Base-by-base conservation (phyloP, 1,140 invertebrate genomes). In the Idris sp. region DNA sequence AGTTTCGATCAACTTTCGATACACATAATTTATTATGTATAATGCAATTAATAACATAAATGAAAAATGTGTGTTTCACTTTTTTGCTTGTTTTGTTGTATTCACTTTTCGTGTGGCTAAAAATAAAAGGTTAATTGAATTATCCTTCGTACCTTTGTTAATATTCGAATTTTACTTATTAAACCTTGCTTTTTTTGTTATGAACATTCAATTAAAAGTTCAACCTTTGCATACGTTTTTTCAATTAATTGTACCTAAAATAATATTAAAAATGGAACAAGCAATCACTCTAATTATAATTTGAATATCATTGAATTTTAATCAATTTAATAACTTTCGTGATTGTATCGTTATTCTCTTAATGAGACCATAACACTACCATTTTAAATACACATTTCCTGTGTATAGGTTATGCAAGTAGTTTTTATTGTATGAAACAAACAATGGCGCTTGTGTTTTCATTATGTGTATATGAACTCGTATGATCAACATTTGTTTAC, bases 401-500 rank as follows among this genome's bases (percentile, higher is more conserved):
- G 13, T 5, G n/a, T n/a, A n/a, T n/a, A n/a, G n/a, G 8, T 30
- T 19, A 26, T 36, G 56, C 31, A 35, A 30, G 43, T 46, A 25
- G 19, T 19, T 19, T 48, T 40, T 33, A 49, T 49, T 49, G 44
- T 61, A 35, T 30, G 33, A 48, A 49, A 61, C 56, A 61, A 61
- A 61, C 56, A 61, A 49, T 61, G 15, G 43, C 33, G 35, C 14
- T 61, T 40, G 36, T 61, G 43, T 40, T 61, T 48, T 61, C 43
- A 61, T 46, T 48, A 61, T 26, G 43, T 59, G 22, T 48, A 33
- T 48, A 41, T 31, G 10, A 41, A 41, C 56, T 48, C 33, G 11
- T 38, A 61, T 14, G 43, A 61, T 61, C 43, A 61, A 61, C 56
- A 49, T 61, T 31, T 61, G 56, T 61, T 61, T 61, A 61, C 56